Evolutionary conservation across 2,113 vertebrate species (phyloP), one percentile per base, ranked within the genome.

Genomic region (Oreochromis niloticus): DNA sequence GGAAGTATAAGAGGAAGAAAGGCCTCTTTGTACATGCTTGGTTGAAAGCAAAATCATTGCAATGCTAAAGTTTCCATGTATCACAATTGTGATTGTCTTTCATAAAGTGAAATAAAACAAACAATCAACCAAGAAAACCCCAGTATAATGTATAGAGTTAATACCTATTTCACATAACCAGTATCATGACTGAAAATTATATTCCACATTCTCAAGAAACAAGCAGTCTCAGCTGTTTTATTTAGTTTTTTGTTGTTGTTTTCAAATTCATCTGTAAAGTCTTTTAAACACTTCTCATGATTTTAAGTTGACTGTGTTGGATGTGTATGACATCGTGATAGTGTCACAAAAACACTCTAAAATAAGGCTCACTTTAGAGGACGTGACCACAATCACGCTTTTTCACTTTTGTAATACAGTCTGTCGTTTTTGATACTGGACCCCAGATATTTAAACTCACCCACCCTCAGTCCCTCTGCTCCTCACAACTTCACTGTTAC

Each of bases 361-460:
- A 57, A 27, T 27, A 14, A 55, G 52, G n/a, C 5, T 11, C 52
- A 22, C 19, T 55, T 55, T 22, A 22, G n/a, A 22, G 52, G 52
- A 22, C 1, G 9, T 57, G 55, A 57, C 0, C 24, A 9, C 24
- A 0, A 30, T 57, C 56, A 16, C 24, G 5, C 13, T 59, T 0
- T 27, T 14, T 57, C 22, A 57, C 55, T 27, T 57, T 14, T 57
- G n/a, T 56, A 6, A 1, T 24, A 6, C n/a, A 55, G 55, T 57
- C 55, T 57, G 22, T 57, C 27, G 55, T 24, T 0, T 56, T 56
- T 24, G 50, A 52, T 54, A 1, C 1, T 17, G 10, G 54, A 56
- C 12, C n/a, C 54, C 54, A 56, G 54, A 24, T 56, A 7, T 56
- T 56, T 56, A 56, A 56, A 0, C 2, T 30, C 24, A 59, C 4